These are phyloP conservation scores for Leptonema lineaticorne DNA, from an alignment of 1,140 invertebrate genomes.

Conservation along the genomic window DNA sequence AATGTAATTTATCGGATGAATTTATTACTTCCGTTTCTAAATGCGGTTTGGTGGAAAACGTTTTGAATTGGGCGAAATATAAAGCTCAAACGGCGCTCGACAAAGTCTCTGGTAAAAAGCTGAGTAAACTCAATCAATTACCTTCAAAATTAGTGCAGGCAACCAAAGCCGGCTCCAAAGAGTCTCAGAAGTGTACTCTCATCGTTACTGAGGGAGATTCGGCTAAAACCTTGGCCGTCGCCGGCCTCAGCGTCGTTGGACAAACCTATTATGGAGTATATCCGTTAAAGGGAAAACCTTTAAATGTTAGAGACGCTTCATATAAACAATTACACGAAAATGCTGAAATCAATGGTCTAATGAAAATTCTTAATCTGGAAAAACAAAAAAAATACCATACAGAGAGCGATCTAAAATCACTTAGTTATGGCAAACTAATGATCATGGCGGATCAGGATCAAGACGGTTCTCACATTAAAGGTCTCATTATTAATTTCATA, in stretches of 20 bases:
- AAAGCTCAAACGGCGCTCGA: conserved; percentile 92
- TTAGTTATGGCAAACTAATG: conserved; percentile 98
- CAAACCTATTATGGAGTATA: conserved; percentile 97
- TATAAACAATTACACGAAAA: conserved; percentile 98
- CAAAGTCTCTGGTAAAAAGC: conserved; percentile 87
- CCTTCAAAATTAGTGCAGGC: conserved; percentile 99
- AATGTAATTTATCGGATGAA: conserved; percentile 87
- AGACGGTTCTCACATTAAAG: conserved; percentile 99
- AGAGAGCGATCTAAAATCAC: conserved; percentile 84
- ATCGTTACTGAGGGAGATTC: conserved; percentile 99
- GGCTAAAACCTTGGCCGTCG: conserved; percentile 96
- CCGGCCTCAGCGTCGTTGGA: conserved; percentile 93
- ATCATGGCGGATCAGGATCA: conserved; percentile 99
- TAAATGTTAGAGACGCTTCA: conserved; percentile 97
- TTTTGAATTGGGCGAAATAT: conserved; percentile 93
- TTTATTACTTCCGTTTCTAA: conserved; percentile 78
- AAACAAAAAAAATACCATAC: conserved; percentile 96
- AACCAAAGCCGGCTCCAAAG: conserved; percentile 93
- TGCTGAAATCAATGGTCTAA: conserved; percentile 95
- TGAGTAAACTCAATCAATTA: conserved; percentile 90
- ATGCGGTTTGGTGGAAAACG: conserved; percentile 90
- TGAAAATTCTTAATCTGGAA: conserved; percentile 94
- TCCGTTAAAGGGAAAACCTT: conserved; percentile 95
- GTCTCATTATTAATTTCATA: conserved; percentile 97
- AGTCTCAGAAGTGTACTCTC: conserved; percentile 88